phyloP scores from a whole-genome alignment of 2,888 invertebrate genomes.

The Dusona sp. region DNA sequence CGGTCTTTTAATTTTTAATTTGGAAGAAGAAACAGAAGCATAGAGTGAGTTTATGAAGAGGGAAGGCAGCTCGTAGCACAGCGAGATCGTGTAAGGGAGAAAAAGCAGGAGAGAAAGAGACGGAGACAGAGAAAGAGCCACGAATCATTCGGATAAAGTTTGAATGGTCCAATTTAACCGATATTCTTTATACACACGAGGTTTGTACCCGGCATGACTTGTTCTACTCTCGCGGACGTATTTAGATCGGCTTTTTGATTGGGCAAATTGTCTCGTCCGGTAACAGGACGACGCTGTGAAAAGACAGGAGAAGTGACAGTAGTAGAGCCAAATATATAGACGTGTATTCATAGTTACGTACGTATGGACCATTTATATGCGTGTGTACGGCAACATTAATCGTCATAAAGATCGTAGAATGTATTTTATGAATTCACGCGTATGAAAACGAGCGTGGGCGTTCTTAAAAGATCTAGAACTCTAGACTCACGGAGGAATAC shows the following conservation, averaged over 20 bases:
- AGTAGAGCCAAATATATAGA: constrained; percentile 44
- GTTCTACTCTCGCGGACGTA: constrained; percentile 73
- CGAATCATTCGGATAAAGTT: constrained; percentile 65
- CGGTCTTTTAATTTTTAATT: constrained; percentile 7
- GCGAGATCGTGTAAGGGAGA: not conserved
- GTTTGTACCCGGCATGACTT: constrained; percentile 66
- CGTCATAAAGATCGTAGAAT: constrained; percentile 28
- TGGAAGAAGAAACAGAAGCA: not conserved
- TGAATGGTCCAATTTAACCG: constrained; percentile 81
- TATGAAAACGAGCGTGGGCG: constrained; percentile 36
- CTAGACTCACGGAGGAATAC: not conserved
- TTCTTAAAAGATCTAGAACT: constrained; percentile 9
- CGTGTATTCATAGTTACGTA: constrained; percentile 19
- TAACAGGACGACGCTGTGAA: constrained; percentile 73
- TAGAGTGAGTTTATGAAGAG: not conserved
- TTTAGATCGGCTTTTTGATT: constrained; percentile 82
- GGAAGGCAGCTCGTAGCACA: not conserved
- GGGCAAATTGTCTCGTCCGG: constrained; percentile 84
- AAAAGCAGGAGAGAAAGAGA: constrained; percentile 2
- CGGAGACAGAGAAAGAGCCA: constrained; percentile 21
- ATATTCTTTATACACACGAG: constrained; percentile 73
- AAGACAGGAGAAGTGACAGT: constrained; percentile 66
- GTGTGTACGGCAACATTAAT: constrained; percentile 17
- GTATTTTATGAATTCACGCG: constrained; percentile 45
- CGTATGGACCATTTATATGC: not conserved